Evolutionary conservation across 1,140 invertebrate species (phyloP).

Genomic region (Adoxophyes honmai): DNA sequence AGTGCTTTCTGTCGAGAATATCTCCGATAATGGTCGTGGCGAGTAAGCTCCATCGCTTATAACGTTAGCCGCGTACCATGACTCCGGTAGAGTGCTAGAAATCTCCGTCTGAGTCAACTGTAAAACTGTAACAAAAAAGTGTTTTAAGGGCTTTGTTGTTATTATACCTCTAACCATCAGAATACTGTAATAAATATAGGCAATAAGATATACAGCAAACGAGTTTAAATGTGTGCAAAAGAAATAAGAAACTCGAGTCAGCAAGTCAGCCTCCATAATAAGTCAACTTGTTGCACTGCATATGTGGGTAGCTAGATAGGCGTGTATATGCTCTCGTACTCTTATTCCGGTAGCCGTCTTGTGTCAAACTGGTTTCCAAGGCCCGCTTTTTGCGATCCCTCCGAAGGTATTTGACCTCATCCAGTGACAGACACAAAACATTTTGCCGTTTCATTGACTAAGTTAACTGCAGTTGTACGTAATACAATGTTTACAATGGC

Average conservation of each 20-base stretch:
- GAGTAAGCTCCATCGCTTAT: slow-evolving; percentile 55
- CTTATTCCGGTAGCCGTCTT: slow-evolving; percentile 24
- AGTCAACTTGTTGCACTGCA: too few relatives aligned
- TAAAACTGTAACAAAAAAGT: slow-evolving; percentile 55
- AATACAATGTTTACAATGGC: too few relatives aligned
- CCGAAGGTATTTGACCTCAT: slow-evolving; percentile 43
- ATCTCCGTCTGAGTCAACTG: slow-evolving; percentile 64
- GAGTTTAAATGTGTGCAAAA: too few relatives aligned
- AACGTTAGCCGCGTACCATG: slow-evolving; percentile 62
- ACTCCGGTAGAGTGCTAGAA: slow-evolving; percentile 40
- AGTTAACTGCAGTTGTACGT: slow-evolving; percentile 24
- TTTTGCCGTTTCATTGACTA: slow-evolving; percentile 29
- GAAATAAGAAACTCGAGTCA: too few relatives aligned
- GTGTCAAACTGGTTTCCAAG: slow-evolving; percentile 53
- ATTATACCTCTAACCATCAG: too few relatives aligned
- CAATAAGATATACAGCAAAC: too few relatives aligned
- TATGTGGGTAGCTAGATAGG: too few relatives aligned
- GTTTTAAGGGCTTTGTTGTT: slow-evolving; percentile 11
- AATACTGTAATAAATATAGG: too few relatives aligned
- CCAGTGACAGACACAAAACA: slow-evolving; percentile 18
- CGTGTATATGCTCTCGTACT: slow-evolving; percentile 28
- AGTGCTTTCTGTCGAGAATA: slow-evolving; percentile 52
- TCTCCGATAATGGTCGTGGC: slow-evolving; percentile 61
- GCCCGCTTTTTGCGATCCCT: slow-evolving; percentile 47
- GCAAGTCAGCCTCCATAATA: too few relatives aligned